Conservation (phyloP, 2,797 vertebrate genomes). For the Botia kubotai region DNA sequence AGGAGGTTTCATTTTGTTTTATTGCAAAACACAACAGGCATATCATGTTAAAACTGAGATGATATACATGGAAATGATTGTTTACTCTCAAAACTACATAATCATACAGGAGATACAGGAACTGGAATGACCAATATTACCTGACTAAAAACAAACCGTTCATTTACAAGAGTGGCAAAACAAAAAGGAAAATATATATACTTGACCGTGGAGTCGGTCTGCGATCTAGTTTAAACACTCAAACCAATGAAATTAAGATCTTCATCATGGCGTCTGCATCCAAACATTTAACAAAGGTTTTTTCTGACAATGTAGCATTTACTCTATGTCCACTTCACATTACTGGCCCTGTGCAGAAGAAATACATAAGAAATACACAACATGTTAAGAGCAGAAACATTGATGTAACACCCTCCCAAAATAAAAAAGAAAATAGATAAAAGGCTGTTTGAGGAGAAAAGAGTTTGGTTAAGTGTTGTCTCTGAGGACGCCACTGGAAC, state of each 20-base stretch:
- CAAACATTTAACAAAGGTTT: conserved; percentile 99
- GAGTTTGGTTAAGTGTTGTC: conserved; percentile 67
- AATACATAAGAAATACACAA: conserved; percentile 99
- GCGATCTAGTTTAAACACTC: conserved; percentile 89
- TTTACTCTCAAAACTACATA: conserved; percentile 98
- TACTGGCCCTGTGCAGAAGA: conserved; percentile 99
- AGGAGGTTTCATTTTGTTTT: conserved; percentile 99
- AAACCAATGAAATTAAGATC: conserved; percentile 99
- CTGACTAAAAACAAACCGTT: conserved; percentile 99
- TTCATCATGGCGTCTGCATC: conserved; percentile 99
- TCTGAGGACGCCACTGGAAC: conserved; percentile 78
- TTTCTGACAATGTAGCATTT: conserved; percentile 99
- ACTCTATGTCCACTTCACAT: conserved; percentile 99
- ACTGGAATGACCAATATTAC: conserved; percentile 99
- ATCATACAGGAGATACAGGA: conserved; percentile 88
- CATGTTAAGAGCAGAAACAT: conserved; percentile 97
- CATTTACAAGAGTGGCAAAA: conserved; percentile 93
- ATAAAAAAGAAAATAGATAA: conserved; percentile 80
- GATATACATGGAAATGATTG: conserved; percentile 99
- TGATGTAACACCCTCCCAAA: conserved; percentile 79
- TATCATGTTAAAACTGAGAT: conserved; percentile 96
- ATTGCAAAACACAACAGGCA: conserved; percentile 99
- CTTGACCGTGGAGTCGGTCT: conserved; percentile 88
- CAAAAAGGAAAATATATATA: conserved; percentile 63
- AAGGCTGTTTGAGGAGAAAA: conserved; percentile 73